phyloP scores from a whole-genome alignment of 2,888 invertebrate species.

The Hoplodrina ambigua region DNA sequence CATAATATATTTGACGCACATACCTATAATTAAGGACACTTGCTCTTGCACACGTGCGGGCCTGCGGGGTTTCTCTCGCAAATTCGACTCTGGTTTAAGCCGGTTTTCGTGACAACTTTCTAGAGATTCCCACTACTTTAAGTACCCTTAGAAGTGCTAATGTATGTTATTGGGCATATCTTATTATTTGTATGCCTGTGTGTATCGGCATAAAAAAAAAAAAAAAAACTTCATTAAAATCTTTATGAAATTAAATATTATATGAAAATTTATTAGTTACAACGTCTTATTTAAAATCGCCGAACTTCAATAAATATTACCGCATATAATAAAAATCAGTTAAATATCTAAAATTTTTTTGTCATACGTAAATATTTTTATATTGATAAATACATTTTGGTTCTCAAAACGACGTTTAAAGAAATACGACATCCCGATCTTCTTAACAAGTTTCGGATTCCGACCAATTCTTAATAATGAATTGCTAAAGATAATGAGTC shows the following conservation, averaged over 20 bases:
- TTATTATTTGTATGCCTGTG: too few species aligned
- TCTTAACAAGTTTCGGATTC: slow-evolving; percentile 45
- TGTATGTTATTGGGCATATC: slow-evolving; percentile 73
- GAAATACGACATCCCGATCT: slow-evolving; percentile 33
- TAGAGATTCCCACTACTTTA: slow-evolving; percentile 82
- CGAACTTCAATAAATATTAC: slow-evolving; percentile 24
- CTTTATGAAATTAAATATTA: background rate
- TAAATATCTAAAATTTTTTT: slow-evolving; percentile 25
- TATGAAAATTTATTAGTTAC: slow-evolving; percentile 3
- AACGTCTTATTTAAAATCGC: background rate
- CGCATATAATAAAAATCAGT: slow-evolving; percentile 1
- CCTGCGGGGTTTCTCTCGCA: slow-evolving; percentile 75
- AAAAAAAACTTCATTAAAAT: background rate
- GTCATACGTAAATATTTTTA: slow-evolving; percentile 30
- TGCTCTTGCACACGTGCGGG: slow-evolving; percentile 61
- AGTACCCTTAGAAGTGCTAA: slow-evolving; percentile 86
- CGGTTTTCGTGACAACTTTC: slow-evolving; percentile 85
- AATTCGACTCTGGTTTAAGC: slow-evolving; percentile 80
- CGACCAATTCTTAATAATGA: slow-evolving; percentile 60
- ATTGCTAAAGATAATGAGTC: slow-evolving; percentile 67
- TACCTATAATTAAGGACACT: slow-evolving; percentile 64
- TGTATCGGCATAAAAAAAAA: too few species aligned
- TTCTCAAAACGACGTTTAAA: slow-evolving; percentile 33
- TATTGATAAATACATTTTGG: slow-evolving; percentile 45
- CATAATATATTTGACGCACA: slow-evolving; percentile 52